Conservation (phyloP, 2,113 vertebrate species). For the Siniperca chuatsi region DNA sequence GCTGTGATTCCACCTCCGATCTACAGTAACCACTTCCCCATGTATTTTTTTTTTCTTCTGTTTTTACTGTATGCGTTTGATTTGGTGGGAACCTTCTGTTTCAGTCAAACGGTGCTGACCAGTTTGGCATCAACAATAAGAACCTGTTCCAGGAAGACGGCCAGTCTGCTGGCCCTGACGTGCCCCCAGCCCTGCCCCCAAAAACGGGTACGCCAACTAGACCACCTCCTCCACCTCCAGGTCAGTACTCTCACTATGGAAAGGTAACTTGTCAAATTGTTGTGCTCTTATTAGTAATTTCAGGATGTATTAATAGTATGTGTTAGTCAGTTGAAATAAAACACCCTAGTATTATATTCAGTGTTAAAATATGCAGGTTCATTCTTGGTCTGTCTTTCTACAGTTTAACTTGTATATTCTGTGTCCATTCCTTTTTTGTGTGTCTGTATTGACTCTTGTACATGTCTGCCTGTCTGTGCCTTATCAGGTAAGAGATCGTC, state of each 20-base stretch:
- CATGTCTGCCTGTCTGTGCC: constrained; percentile 57
- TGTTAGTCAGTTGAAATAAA: background rate
- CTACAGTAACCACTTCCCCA: background rate
- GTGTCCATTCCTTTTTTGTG: background rate
- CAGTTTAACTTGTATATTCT: background rate
- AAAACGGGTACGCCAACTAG: constrained; percentile 96
- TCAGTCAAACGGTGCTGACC: constrained; percentile 90
- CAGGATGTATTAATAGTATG: background rate
- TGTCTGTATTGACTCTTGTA: background rate
- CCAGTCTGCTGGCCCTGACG: constrained; percentile 84
- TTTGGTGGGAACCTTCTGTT: constrained; percentile 54
- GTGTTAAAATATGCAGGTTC: background rate
- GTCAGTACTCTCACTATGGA: constrained; percentile 79
- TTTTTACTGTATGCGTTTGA: constrained; percentile 1
- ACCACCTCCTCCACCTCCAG: constrained; percentile 95
- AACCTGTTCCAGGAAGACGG: constrained; percentile 90
- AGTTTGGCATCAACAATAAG: constrained; percentile 89
- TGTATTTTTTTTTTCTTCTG: background rate
- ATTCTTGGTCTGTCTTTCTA: background rate
- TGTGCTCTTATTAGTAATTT: background rate
- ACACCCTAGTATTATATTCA: background rate
- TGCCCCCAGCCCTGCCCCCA: constrained; percentile 95
- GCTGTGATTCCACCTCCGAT: background rate
- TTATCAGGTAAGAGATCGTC: constrained; percentile 92
- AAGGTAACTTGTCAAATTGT: background rate